These are phyloP conservation scores for Rhinoraja longicauda DNA, from an alignment of 2,797 vertebrate species.

Conservation along the genomic window DNA sequence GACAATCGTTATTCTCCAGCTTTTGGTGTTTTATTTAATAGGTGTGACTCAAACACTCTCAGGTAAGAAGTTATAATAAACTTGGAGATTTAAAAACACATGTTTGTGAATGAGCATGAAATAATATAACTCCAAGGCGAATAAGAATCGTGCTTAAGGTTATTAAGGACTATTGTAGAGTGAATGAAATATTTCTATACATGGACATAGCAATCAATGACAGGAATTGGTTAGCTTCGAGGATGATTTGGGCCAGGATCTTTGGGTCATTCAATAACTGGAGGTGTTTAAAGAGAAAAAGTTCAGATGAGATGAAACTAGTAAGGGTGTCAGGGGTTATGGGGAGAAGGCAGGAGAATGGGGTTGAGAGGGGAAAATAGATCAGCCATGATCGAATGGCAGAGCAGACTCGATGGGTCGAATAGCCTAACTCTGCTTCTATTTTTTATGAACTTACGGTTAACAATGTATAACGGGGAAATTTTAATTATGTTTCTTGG, in stretches of 20 bases:
- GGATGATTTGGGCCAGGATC: background rate
- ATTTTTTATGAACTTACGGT: too few relatives aligned
- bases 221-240: background rate
- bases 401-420: too few relatives aligned
- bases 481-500: background rate
- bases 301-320: background rate
- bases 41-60: background rate
- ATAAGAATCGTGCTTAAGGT: background rate
- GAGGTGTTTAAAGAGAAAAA: background rate
- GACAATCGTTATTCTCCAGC: constrained; percentile 1
- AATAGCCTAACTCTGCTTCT: too few relatives aligned
- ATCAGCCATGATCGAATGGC: too few relatives aligned
- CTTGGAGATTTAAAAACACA: background rate
- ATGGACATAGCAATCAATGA: too few relatives aligned
- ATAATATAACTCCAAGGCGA: background rate
- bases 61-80: background rate
- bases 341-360: too few relatives aligned
- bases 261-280: background rate
- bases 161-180: background rate
- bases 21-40: background rate
- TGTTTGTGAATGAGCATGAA: background rate
- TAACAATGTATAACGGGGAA: background rate
- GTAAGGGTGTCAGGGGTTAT: too few relatives aligned
- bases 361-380: too few relatives aligned
- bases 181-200: background rate